Conservation (phyloP, 30 jellyfish, hydroid and myxozoan species). For the Turritopsis rubra region DNA sequence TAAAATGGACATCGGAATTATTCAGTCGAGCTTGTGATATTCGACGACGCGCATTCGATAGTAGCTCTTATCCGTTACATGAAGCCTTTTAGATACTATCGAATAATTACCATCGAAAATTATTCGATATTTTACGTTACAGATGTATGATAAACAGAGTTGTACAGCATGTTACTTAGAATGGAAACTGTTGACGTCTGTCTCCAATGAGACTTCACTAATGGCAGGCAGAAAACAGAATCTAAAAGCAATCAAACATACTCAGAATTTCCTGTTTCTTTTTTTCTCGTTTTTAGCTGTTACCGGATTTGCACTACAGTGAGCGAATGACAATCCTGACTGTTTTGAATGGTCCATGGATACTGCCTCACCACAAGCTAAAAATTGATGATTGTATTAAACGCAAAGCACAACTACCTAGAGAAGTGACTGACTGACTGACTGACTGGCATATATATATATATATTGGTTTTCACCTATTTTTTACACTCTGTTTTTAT, state of each 20-base stretch:
- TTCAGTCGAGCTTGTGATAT: too few species aligned
- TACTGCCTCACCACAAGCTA: conserved; percentile 47
- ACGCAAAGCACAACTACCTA: conserved; percentile 27
- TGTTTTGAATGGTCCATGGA: conserved; percentile 85
- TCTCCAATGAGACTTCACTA: too few species aligned
- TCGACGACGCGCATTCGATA: too few species aligned
- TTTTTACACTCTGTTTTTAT: neutral
- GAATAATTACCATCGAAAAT: too few species aligned
- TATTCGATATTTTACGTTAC: too few species aligned
- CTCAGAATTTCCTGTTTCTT: neutral
- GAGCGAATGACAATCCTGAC: conserved; percentile 73
- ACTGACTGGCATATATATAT: neutral
- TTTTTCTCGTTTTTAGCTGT: conserved; percentile 34
- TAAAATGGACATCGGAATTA: too few species aligned
- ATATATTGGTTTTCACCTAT: neutral
- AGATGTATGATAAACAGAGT: too few species aligned
- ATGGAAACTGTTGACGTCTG: too few species aligned
- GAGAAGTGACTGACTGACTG: neutral
- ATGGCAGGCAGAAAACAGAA: too few species aligned
- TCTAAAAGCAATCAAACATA: neutral
- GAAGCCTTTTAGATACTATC: too few species aligned
- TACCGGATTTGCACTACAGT: conserved; percentile 83
- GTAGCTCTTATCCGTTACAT: too few species aligned
- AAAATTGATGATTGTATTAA: conserved; percentile 45
- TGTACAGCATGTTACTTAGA: too few species aligned